A percentile compares a stretch with the other conserved stretches of the same genome.
phyloP scores from a whole-genome alignment of 1,140 invertebrate genomes.

The Oscheius sp. region DNA sequence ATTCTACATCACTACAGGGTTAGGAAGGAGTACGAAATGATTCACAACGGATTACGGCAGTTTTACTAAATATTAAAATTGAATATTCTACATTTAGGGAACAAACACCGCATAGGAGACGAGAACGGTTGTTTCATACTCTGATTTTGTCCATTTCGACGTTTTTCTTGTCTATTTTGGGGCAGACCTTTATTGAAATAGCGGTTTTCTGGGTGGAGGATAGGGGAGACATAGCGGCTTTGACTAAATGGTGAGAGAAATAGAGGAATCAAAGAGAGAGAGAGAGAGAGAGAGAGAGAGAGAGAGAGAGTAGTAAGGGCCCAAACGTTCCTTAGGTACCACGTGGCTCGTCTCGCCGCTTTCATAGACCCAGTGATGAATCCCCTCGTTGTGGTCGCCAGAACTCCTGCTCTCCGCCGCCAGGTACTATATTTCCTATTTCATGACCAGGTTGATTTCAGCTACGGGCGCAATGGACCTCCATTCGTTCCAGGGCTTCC shows the following conservation, averaged over 20 bases:
- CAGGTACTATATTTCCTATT: conserved; percentile 28
- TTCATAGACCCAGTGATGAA: conserved; percentile 58
- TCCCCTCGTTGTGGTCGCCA: conserved; percentile 52
- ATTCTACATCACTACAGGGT: conserved; percentile 55
- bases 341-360: conserved; percentile 47
- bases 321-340: conserved; percentile 31
- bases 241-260: conserved; percentile 45
- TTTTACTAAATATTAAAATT: conserved; percentile 6
- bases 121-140: conserved; percentile 58
- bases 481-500: conserved; percentile 20
- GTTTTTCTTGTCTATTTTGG: conserved; percentile 56
- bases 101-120: conserved; percentile 50
- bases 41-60: conserved; percentile 34
- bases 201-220: conserved; percentile 60
- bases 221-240: conserved; percentile 43
- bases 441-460: not conserved
- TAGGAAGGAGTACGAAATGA: conserved; percentile 51
- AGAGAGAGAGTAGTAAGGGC: not conserved
- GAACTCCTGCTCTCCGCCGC: conserved; percentile 53
- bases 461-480: conserved; percentile 32
- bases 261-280: too few species aligned
- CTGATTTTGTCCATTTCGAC: conserved; percentile 56
- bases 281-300: not conserved
- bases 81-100: conserved; percentile 40
- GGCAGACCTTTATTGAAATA: conserved; percentile 58